These are phyloP conservation scores for Hydrocynus forskahlii DNA, from an alignment of 2,797 vertebrate genomes.

Conservation along the genomic window DNA sequence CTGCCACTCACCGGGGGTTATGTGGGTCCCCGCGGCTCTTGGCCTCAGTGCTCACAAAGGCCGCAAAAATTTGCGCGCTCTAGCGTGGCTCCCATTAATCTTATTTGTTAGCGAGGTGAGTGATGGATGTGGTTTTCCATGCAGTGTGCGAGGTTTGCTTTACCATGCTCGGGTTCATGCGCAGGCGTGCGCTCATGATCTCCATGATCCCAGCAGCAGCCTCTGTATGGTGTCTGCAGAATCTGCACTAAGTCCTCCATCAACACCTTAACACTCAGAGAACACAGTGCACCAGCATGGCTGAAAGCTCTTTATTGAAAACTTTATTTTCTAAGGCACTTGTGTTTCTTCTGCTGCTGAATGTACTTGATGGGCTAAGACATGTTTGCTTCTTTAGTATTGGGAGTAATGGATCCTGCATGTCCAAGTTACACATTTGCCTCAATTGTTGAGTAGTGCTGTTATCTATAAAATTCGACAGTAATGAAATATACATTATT, in stretches of 20 bases:
- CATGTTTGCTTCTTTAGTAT: too few species aligned
- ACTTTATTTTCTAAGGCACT: too few species aligned
- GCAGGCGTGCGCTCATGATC: background rate
- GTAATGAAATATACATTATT: too few species aligned
- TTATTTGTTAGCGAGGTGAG: slow-evolving; percentile 71
- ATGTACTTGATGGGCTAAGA: too few species aligned
- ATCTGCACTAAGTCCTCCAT: background rate
- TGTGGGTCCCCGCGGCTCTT: background rate
- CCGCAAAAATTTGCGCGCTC: slow-evolving; percentile 64
- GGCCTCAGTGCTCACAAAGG: slow-evolving; percentile 41
- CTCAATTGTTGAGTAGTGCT: too few species aligned
- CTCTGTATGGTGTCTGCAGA: background rate
- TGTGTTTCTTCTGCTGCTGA: too few species aligned
- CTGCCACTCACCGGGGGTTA: background rate
- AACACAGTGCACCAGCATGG: too few species aligned
- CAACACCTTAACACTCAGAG: background rate
- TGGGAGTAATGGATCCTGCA: too few species aligned
- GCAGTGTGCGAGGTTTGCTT: slow-evolving; percentile 65
- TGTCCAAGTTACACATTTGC: too few species aligned
- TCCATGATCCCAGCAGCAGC: background rate
- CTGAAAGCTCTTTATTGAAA: too few species aligned
- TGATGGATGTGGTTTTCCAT: slow-evolving; percentile 70
- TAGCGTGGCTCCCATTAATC: slow-evolving; percentile 69
- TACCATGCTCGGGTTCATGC: slow-evolving; percentile 15
- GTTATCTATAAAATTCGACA: too few species aligned